Percentiles rank a stretch among this genome's conserved stretches.
Evolutionary conservation across 1,140 invertebrate species (phyloP).

Genomic region (Musca vetustissima): DNA sequence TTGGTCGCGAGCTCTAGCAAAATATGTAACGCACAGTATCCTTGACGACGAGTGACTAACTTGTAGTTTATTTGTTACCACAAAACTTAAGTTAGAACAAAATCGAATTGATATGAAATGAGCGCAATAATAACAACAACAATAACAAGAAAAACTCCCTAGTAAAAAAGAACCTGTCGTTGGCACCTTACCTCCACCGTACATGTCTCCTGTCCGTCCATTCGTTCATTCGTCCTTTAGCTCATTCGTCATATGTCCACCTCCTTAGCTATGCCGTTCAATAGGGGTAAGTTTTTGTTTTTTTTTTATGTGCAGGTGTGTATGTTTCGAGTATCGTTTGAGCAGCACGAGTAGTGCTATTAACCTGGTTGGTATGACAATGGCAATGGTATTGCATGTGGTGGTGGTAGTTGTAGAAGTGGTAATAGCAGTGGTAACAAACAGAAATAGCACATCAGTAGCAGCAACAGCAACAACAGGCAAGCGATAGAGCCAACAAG

Average conservation of each 20-base stretch:
- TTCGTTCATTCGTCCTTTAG: too few species aligned
- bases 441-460: too few species aligned
- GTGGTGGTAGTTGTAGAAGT: not conserved
- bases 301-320: conserved; percentile 4
- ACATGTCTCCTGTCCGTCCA: too few species aligned
- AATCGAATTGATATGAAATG: conserved; percentile 31
- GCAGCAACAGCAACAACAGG: too few species aligned
- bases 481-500: conserved; percentile 15
- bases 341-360: conserved; percentile 3
- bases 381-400: not conserved
- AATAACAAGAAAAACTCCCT: conserved; percentile 4
- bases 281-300: conserved; percentile 23
- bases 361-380: conserved; percentile 23
- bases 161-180: conserved; percentile 8
- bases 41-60: conserved; percentile 56
- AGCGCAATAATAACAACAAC: conserved; percentile 15
- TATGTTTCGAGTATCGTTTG: not conserved
- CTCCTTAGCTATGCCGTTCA: not conserved
- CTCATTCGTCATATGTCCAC: too few species aligned
- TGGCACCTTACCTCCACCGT: conserved; percentile 7
- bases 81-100: conserved; percentile 42
- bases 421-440: not conserved
- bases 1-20: conserved; percentile 14
- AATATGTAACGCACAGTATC: conserved; percentile 41
- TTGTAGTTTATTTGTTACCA: conserved; percentile 55